Base-by-base conservation (phyloP, 1,140 invertebrate species). In the Panonychus citri region DNA sequence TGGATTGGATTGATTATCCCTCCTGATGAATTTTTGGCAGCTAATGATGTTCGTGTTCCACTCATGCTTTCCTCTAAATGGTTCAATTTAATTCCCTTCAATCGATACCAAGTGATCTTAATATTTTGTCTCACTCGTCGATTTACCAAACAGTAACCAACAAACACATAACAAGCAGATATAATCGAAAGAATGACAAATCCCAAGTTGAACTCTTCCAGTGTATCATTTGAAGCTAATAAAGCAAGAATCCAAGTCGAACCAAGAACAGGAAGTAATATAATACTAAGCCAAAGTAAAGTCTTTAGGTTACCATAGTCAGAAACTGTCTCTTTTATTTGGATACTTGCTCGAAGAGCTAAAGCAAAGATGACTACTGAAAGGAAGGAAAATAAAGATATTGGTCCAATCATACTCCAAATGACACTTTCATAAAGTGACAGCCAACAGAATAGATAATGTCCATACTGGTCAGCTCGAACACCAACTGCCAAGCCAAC, bases 381-480 rank as follows among this genome's bases (percentile, higher is more conserved):
- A 5, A 81, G 74, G n/a, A 80, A 66, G 1, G 85, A 80, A 58
- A 83, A 76, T 37, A 79, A 70, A 49, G 78, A 82, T 15, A 86
- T 79, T 2, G 87, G 87, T 10, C 83, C 83, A 61, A 91, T 82
- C 55, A 91, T 73, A 69, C 84, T 82, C 87, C 87, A 91, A 8
- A 90, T 81, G 13, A 89, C 81, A 25, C 80, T 81, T 66, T 91
- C 85, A 66, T 90, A 87, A 12, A 89, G 78, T 1, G 83, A 86
- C n/a, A 94, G 73, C 88, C 88, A 94, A 66, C 88, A 94, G 66
- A 91, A 91, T 59, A 84, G 79, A 63, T 81, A 81, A 66, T 88
- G 91, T 59, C 88, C 90, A 68, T 94, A 96, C 65, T 90, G 86
- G 66, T 93, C 85, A n/a, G 86, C 85, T 48, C 87, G 74, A 0